Conservation (phyloP, 1,140 invertebrate genomes). For the Brachionus calyciflorus region DNA sequence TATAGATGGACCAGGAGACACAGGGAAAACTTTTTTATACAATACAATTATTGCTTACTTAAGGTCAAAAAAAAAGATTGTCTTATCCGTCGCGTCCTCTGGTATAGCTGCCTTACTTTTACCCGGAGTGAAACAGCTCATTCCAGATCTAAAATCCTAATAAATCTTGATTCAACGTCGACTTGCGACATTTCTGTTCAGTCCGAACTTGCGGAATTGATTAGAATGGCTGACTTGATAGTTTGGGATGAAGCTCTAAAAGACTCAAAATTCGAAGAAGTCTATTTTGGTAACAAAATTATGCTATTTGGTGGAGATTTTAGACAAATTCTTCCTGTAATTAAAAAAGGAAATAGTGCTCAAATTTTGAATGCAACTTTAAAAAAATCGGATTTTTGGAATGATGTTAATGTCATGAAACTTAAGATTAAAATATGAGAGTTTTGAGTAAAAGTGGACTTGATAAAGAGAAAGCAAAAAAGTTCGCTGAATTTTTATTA, state of each 20-base stretch:
- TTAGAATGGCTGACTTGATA: conserved; percentile 48
- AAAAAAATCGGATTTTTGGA: conserved; percentile 51
- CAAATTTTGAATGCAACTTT: conserved; percentile 49
- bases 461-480: conserved; percentile 45
- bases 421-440: conserved; percentile 51
- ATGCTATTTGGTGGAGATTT: conserved; percentile 53
- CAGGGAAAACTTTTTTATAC: conserved; percentile 58
- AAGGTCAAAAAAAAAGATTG: conserved; percentile 48
- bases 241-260: conserved; percentile 51
- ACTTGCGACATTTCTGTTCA: conserved; percentile 57
- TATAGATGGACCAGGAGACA: conserved; percentile 52
- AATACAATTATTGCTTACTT: conserved; percentile 47
- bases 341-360: conserved; percentile 48
- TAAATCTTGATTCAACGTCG: conserved; percentile 51
- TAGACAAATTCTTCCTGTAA: conserved; percentile 51
- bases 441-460: conserved; percentile 39
- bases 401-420: conserved; percentile 42
- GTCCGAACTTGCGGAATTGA: conserved; percentile 35
- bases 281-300: conserved; percentile 50
- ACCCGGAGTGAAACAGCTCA: conserved; percentile 61
- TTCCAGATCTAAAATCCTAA: conserved; percentile 62
- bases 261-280: not conserved
- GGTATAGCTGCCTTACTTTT: conserved; percentile 64
- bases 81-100: conserved; percentile 62
- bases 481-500: conserved; percentile 44